These are phyloP conservation scores for Pheosia gnoma DNA, from an alignment of 2,888 invertebrate genomes.

Conservation along the genomic window DNA sequence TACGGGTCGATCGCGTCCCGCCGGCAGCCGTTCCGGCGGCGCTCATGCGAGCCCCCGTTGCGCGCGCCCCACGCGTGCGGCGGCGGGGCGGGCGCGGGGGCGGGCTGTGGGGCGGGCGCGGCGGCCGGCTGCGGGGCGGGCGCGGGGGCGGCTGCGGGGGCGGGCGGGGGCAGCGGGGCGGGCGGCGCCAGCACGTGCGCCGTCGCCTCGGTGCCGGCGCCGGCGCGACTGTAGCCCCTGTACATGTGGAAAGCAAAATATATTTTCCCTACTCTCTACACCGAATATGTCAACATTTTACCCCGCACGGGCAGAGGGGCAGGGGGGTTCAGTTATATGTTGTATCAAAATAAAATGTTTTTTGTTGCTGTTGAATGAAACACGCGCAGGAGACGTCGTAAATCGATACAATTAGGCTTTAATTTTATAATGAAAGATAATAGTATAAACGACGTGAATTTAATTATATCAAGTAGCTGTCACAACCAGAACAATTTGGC, in stretches of 20 bases:
- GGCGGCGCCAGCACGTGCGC: conserved; percentile 11
- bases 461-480: no score
- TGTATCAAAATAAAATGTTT: no score
- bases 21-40: conserved; percentile 65
- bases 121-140: conserved; percentile 15
- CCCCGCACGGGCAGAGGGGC: no score
- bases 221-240: conserved; percentile 74
- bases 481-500: no score
- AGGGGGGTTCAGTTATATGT: no score
- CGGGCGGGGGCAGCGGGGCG: conserved; percentile 24
- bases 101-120: conserved; percentile 18
- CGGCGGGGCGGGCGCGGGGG: conserved; percentile 23
- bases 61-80: conserved; percentile 50
- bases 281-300: no score
- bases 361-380: no score
- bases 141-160: conserved; percentile 15
- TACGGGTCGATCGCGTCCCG: conserved; percentile 65
- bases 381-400: no score
- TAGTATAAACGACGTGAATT: no score
- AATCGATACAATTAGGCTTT: no score
- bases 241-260: neutral
- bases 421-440: no score
- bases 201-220: conserved; percentile 61
- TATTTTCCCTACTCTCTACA: no score
- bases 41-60: conserved; percentile 55